phyloP scores from a whole-genome alignment of 2,888 invertebrate genomes.

The Rhagonycha fulva region DNA sequence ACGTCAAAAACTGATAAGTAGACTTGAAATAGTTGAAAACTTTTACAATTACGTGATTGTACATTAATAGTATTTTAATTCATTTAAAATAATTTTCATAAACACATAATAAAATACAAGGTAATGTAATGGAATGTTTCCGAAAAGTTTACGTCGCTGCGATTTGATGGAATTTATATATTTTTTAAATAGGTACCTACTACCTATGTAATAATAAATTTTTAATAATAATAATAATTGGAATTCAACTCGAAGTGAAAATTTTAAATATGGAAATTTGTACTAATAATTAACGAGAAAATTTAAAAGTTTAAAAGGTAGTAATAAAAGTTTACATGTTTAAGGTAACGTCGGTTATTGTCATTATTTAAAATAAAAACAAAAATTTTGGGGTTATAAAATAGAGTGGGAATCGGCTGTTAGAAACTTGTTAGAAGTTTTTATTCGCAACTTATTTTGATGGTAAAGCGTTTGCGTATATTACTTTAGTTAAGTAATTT shows the following conservation, averaged over 20 bases:
- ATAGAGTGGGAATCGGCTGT: not conserved
- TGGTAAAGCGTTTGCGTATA: slow-evolving; percentile 1
- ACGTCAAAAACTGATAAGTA: not conserved
- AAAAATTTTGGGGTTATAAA: not conserved
- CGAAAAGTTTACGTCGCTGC: not conserved
- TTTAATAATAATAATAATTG: not conserved
- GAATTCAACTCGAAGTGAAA: not conserved
- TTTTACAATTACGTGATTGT: not conserved
- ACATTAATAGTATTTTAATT: not conserved
- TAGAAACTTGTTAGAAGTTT: not conserved
- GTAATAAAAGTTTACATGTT: not conserved
- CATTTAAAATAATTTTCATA: not conserved
- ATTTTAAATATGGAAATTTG: not conserved
- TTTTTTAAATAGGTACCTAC: too few species aligned
- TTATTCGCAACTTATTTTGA: not conserved
- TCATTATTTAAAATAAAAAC: not conserved
- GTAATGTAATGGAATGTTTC: not conserved
- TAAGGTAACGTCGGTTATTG: not conserved
- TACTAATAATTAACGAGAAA: not conserved
- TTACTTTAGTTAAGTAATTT: not conserved
- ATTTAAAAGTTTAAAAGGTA: not conserved
- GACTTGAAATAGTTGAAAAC: not conserved
- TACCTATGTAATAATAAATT: not conserved
- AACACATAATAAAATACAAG: not conserved
- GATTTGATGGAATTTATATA: not conserved